Conservation (phyloP, 2,113 vertebrate species). For the Daboia siamensis region DNA sequence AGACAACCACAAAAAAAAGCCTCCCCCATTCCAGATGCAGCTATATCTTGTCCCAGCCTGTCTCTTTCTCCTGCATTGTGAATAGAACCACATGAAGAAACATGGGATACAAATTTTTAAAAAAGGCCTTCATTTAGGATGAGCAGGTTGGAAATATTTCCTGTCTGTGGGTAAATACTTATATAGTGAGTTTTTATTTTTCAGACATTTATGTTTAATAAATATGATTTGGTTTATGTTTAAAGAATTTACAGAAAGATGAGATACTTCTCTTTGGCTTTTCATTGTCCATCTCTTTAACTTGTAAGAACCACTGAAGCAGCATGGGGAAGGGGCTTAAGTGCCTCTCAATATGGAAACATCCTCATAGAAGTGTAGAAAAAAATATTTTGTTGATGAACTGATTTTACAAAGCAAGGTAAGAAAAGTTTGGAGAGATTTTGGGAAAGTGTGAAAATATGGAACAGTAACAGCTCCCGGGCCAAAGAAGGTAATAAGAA, state of each 20-base stretch:
- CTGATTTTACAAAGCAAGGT: background rate
- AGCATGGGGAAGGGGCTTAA: background rate
- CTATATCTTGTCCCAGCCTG: slow-evolving; percentile 68
- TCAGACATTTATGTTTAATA: slow-evolving; percentile 37
- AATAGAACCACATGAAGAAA: slow-evolving; percentile 75
- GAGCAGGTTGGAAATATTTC: slow-evolving; percentile 59
- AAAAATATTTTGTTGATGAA: background rate
- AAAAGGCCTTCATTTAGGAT: slow-evolving; percentile 63
- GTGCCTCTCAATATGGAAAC: background rate
- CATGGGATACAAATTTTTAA: slow-evolving; percentile 51
- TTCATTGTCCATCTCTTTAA: background rate
- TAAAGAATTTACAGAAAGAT: slow-evolving; percentile 5
- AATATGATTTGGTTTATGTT: slow-evolving; percentile 26
- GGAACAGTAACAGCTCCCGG: background rate
- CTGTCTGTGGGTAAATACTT: slow-evolving; percentile 43
- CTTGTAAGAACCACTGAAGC: background rate
- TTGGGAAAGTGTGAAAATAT: background rate
- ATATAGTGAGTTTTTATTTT: background rate
- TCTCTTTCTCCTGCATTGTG: slow-evolving; percentile 62
- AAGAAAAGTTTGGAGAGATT: background rate
- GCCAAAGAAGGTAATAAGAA: background rate
- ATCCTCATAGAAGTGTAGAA: background rate
- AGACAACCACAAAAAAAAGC: slow-evolving; percentile 73
- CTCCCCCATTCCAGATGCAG: slow-evolving; percentile 72
- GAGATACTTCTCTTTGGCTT: background rate